A percentile compares a stretch with the other conserved stretches of the same genome.
phyloP scores from a whole-genome alignment of 2,797 vertebrate species.

The Smutsia temminckii region DNA sequence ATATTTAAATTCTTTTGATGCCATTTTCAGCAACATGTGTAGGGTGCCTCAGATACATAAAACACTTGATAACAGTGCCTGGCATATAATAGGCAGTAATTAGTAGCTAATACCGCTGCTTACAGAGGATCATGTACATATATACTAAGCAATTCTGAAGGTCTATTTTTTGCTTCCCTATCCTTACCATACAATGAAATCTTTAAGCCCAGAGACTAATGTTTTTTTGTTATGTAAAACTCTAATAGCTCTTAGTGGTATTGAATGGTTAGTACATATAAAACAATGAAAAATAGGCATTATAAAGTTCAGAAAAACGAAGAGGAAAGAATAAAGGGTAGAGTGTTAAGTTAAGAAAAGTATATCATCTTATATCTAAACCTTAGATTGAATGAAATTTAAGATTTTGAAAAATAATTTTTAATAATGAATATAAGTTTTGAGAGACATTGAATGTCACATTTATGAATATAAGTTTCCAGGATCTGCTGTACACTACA shows the following conservation, averaged over 20 bases:
- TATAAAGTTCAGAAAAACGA: not conserved
- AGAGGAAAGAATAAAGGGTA: not conserved
- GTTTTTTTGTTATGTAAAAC: conserved; percentile 4
- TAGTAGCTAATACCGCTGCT: not conserved
- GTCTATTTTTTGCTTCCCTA: not conserved
- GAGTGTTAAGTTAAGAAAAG: not conserved
- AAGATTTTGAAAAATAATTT: not conserved
- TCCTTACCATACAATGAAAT: not conserved
- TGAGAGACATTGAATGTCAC: not conserved
- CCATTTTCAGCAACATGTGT: no score
- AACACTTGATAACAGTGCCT: not conserved
- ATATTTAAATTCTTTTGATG: no score
- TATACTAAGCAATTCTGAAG: not conserved
- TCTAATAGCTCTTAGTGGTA: not conserved
- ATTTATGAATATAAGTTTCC: not conserved
- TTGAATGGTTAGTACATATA: not conserved
- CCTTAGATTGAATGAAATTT: not conserved
- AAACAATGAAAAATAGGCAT: not conserved
- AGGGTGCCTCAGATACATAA: not conserved
- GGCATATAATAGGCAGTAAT: not conserved
- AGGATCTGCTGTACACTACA: not conserved
- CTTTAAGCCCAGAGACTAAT: conserved; percentile 11
- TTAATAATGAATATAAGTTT: not conserved
- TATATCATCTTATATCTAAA: not conserved
- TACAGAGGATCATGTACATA: not conserved